phyloP scores from a whole-genome alignment of 2,888 invertebrate species.

The Cordilura impudica region DNA sequence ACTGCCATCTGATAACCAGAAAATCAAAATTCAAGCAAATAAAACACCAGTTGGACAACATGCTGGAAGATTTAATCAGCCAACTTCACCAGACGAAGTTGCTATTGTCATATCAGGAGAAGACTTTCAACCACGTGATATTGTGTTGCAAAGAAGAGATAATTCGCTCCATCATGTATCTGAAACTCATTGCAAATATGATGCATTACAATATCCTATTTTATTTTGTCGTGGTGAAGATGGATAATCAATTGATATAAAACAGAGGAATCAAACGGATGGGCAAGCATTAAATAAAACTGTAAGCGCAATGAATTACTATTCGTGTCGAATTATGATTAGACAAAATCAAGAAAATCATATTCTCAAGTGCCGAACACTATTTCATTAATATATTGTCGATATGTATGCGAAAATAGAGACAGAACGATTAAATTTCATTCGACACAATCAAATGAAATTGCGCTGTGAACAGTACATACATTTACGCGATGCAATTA shows the following conservation, averaged over 20 bases:
- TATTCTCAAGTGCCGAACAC: constrained; percentile 1
- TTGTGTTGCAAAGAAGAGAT: constrained; percentile 7
- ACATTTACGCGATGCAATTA: no score
- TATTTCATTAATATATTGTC: constrained; percentile 12
- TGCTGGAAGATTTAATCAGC: background rate
- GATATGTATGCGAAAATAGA: constrained; percentile 33
- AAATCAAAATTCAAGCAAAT: constrained; percentile 3
- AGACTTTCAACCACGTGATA: background rate
- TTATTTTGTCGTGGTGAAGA: constrained; percentile 27
- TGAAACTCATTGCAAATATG: constrained; percentile 9
- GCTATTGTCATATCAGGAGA: constrained; percentile 18
- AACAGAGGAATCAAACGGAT: background rate
- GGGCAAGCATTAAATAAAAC: background rate
- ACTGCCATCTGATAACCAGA: background rate
- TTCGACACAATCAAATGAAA: no score
- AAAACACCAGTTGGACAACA: background rate
- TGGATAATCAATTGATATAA: background rate
- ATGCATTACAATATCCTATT: constrained; percentile 20
- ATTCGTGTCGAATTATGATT: constrained; percentile 7
- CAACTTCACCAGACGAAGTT: background rate
- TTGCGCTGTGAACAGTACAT: no score
- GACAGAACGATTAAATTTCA: background rate
- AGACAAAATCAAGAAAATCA: background rate
- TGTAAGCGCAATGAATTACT: constrained; percentile 2
- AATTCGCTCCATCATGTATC: constrained; percentile 17